Evolutionary conservation across 2,113 vertebrate species (phyloP), one percentile per base, ranked within the genome.

Genomic region (Electrona antarctica): DNA sequence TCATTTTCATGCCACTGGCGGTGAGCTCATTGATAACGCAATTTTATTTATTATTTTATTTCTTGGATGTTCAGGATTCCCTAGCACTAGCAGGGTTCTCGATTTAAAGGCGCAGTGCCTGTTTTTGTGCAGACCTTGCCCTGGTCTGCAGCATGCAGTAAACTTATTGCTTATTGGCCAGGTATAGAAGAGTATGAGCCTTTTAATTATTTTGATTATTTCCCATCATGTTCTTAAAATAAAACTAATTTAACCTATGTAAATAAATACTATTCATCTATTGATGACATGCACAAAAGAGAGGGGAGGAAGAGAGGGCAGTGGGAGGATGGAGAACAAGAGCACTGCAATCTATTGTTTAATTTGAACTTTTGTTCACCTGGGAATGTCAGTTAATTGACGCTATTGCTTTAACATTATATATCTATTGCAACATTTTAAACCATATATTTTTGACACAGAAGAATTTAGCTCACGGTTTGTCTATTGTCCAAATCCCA

Each of bases 51-150:
- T 69, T 7, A 41, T 69, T 56, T n/a, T 6, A 6, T 69, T 72
- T 71, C 76, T 48, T 64, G 21, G 21, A 56, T 50, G 56, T 76
- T 75, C 68, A 80, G 74, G 74, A 60, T 15, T 84, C 64, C 69
- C 45, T 64, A 63, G 85, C 87, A 88, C 21, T 21, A 21, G 21
- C 21, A 21, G 21, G 80, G 84, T 85, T 77, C 80, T 78, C 47
- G 59, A 73, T 77, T 91, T 92, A 93, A 92, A 92, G 91, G 84
- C 73, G 66, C 92, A 90, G 90, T 68, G 73, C 65, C 69, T 83
- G 63, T 90, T 87, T 71, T 49, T 1, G 9, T 71, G 59, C 65
- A 54, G 57, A 33, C 60, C 5, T 41, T 41, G 33, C 33, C 33
- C 33, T 6, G 5, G 5, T 2, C 29, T 41, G 33, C 33, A 41